A percentile compares a stretch with the other conserved stretches of the same genome.
These are phyloP conservation scores for Neria commutata DNA, from an alignment of 2,888 invertebrate species.

Conservation along the genomic window DNA sequence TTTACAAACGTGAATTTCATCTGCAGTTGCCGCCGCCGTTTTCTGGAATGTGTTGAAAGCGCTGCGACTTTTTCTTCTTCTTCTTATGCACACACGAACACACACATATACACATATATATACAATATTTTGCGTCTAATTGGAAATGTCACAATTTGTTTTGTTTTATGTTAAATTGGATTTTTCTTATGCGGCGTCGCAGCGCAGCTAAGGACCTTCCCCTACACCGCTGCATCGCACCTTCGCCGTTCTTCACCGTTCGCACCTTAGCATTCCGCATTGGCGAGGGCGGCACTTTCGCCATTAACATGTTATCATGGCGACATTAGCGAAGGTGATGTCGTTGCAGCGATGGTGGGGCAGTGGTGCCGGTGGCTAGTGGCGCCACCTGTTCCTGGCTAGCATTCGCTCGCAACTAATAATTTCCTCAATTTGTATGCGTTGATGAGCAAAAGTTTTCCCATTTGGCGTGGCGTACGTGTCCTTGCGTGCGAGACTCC, in stretches of 20 bases:
- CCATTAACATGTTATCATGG: too few species aligned
- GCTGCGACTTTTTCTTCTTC: too few species aligned
- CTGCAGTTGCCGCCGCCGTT: neutral
- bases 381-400: neutral
- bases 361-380: too few species aligned
- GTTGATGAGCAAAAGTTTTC: conserved; percentile 9
- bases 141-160: conserved; percentile 29
- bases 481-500: too few species aligned
- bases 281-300: too few species aligned
- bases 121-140: conserved; percentile 22
- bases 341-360: too few species aligned
- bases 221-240: neutral
- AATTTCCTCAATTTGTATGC: conserved; percentile 30
- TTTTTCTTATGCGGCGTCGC: conserved; percentile 10
- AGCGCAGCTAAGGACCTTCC: neutral
- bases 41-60: conserved; percentile 12
- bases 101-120: too few species aligned
- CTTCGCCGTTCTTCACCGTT: neutral
- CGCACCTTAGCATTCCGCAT: conserved; percentile 20
- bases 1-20: conserved; percentile 17
- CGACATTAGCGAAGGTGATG: too few species aligned
- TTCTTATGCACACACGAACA: too few species aligned
- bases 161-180: conserved; percentile 16
- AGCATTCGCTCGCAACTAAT: conserved; percentile 21
- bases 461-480: conserved; percentile 2